Conservation (phyloP, 2,797 vertebrate genomes). For the Halcyon smyrnensis region DNA sequence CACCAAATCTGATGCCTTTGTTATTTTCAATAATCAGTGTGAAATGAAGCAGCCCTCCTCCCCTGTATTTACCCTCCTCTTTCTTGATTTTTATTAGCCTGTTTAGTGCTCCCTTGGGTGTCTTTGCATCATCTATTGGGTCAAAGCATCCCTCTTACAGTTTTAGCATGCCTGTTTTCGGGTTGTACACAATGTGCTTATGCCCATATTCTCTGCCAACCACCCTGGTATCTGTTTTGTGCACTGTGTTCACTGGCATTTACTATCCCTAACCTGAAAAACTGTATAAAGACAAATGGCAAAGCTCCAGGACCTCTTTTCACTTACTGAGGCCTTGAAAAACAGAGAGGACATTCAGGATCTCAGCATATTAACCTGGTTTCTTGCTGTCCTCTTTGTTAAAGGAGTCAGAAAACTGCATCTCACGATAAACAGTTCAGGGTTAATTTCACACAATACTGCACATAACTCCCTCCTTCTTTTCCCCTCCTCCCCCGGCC, state of each 20-base stretch:
- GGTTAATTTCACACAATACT: slow-evolving; percentile 76
- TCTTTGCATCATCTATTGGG: slow-evolving; percentile 7
- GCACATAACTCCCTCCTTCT: slow-evolving; percentile 57
- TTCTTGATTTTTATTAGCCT: slow-evolving; percentile 46
- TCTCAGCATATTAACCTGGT: neutral
- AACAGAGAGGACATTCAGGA: neutral
- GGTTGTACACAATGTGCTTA: neutral
- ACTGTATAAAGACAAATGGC: neutral
- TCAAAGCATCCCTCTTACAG: slow-evolving; percentile 5
- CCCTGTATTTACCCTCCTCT: slow-evolving; percentile 4
- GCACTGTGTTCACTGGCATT: neutral
- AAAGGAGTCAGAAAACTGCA: slow-evolving; percentile 46
- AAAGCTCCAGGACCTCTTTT: slow-evolving; percentile 5
- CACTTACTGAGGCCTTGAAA: neutral
- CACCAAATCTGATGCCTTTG: neutral
- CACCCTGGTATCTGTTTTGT: neutral
- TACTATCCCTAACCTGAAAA: slow-evolving; percentile 6
- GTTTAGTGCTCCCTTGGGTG: slow-evolving; percentile 26
- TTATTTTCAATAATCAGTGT: slow-evolving; percentile 13
- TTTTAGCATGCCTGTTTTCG: neutral
- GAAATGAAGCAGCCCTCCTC: slow-evolving; percentile 19
- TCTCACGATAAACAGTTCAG: slow-evolving; percentile 55
- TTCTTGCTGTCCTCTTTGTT: slow-evolving; percentile 35
- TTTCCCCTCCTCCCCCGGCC: slow-evolving; percentile 25
- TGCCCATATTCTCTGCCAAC: neutral